A percentile compares a stretch with the other conserved stretches of the same genome.
Conservation (phyloP, 2,113 vertebrate species). For the Halcyon senegalensis region DNA sequence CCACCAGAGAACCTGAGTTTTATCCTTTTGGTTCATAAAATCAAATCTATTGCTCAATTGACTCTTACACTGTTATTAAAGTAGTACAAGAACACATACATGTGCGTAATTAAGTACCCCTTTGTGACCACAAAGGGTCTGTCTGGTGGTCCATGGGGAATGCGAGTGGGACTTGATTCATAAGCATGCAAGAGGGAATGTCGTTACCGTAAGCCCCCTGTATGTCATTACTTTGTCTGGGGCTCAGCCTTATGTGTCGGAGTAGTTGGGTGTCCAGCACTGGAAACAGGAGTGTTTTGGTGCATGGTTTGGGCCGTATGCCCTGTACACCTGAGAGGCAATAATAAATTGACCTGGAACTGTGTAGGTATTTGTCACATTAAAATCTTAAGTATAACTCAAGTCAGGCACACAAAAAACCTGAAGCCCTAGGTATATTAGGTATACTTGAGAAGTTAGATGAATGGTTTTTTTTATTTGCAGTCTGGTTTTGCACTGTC, state of each 20-base stretch:
- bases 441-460: background rate
- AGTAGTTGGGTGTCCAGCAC: background rate
- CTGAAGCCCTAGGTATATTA: background rate
- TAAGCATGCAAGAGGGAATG: background rate
- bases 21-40: conserved; percentile 66
- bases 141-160: background rate
- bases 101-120: conserved; percentile 55
- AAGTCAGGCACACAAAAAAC: background rate
- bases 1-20: conserved; percentile 59
- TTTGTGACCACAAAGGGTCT: conserved; percentile 31
- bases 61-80: conserved; percentile 49
- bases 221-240: background rate
- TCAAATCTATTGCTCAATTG: conserved; percentile 48
- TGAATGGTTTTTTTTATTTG: background rate
- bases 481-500: background rate
- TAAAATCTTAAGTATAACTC: background rate
- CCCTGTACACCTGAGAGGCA: background rate
- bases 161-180: background rate
- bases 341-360: background rate
- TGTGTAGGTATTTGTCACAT: background rate
- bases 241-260: background rate
- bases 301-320: background rate
- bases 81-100: background rate
- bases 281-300: background rate
- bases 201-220: background rate